Evolutionary conservation across 2,888 invertebrate species (phyloP), one percentile per base, ranked within the genome.

Genomic region (Aplocera efformata): DNA sequence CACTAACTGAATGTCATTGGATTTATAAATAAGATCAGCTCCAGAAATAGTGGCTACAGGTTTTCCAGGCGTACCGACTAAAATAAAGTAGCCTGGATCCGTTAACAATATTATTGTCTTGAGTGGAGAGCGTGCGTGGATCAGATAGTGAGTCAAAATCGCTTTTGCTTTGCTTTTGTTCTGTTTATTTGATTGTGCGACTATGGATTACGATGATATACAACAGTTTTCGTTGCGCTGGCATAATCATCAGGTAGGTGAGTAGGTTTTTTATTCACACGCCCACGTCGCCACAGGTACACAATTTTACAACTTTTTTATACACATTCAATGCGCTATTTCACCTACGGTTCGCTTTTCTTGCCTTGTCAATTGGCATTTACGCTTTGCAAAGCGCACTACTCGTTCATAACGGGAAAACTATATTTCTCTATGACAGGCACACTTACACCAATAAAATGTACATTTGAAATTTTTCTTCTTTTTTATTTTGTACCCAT

Each of bases 181-280:
- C 58, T 60, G 60, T 63, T 58, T 61, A 53, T 55, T 59, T 62
- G 59, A 60, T 50, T 49, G 57, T 60, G 55, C 68, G 51, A 71
- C 60, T 64, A 89, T 88, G 88, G 88, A 85, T 74, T 90, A 90
- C 72, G 91, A 91, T 70, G 89, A 90, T 57, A 81, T 90, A 62
- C 93, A 94, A 80, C 94, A 95, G 79, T 95, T 95, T 83, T 95
- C 94, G 78, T 90, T 95, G 68, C 91, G 94, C 77, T 95, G 95
- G 95, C 95, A 95, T 83, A 95, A 94, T 81, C 94, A 92, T 79
- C 92, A 92, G 90, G 92, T 92, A 89, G 90, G 89, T 82, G 72
- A 85, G 86, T 86, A 84, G 55, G 68, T 68, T 73, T 65, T 62
- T 65, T 59, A 3, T 63, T 58, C 57, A 69, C 63, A 78, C 74